Base-by-base conservation (phyloP, 2,797 vertebrate genomes). In the Pteronotus mesoamericanus region DNA sequence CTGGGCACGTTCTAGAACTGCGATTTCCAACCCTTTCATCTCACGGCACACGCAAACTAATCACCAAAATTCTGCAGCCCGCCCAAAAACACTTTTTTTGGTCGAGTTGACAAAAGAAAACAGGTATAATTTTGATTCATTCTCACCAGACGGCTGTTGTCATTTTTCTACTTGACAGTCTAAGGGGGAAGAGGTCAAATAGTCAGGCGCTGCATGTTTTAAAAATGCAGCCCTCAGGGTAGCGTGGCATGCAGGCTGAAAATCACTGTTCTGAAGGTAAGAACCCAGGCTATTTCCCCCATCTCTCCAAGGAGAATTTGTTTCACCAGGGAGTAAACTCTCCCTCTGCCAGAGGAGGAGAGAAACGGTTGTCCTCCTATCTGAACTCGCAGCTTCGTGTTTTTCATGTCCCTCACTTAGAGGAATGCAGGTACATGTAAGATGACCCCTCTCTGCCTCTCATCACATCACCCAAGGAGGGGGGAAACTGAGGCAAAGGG, bases 191-290 rank as follows among this genome's bases (percentile, higher is more conserved):
- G 44, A n/a, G 44, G 72, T 6, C 32, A 5, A n/a, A 1, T 3
- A 5, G 29, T 7, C 61, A n/a, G 44, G 72, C 21, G 29, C 3
- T 21, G 18, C 44, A 0, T 32, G 34, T 32, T n/a, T 7, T 48
- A 4, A 3, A 19, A 6, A 11, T 42, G 7, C 69, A 12, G 44
- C 29, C 6, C 6, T 0, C 1, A 4, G 16, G 3, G 6, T 8
- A 61, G 61, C 14, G 15, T 18, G 61, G 61, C 61, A 14, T 2
- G 6, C 5, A 61, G 32, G 32, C 59, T n/a, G 44, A 9, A n/a
- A 18, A 42, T 19, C 44, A 11, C 15, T 5, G 9, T n/a, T 32
- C 34, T 19, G 1, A 72, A 11, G 6, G 19, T 22, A 24, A 87
- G 72, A 61, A 16, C 21, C n/a, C 42, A 51, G 46, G 26, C 26